Conservation (phyloP, 2,113 vertebrate species). For the Indicator indicator region DNA sequence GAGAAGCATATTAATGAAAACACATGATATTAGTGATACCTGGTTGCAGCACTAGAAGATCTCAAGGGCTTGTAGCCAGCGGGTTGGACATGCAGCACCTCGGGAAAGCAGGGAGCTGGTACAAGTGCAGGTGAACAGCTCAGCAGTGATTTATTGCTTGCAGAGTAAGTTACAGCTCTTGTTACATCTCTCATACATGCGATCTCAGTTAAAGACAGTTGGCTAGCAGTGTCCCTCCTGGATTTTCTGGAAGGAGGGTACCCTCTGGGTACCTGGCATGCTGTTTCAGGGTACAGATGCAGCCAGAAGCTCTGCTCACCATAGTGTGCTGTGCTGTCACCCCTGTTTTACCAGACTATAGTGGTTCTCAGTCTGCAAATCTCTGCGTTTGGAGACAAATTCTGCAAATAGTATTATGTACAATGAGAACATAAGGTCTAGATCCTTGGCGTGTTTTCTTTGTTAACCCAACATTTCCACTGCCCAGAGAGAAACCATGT, state of each 20-base stretch:
- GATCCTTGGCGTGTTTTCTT: not conserved
- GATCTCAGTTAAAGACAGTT: not conserved
- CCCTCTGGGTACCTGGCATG: not conserved
- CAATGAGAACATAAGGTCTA: not conserved
- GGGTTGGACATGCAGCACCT: not conserved
- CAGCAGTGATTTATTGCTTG: not conserved
- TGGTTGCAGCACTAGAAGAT: not conserved
- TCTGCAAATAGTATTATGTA: not conserved
- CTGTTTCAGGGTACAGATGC: not conserved
- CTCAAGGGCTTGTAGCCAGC: not conserved
- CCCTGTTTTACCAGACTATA: not conserved
- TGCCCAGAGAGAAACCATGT: not conserved
- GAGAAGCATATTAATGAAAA: not conserved
- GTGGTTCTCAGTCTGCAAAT: not conserved
- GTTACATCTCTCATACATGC: not conserved
- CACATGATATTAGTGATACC: rapidly evolving
- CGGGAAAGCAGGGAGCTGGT: rapidly evolving
- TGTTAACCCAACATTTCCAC: not conserved
- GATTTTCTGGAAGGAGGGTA: not conserved
- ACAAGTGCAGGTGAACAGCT: not conserved
- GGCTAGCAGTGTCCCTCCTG: not conserved
- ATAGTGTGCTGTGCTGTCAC: not conserved
- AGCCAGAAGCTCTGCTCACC: not conserved
- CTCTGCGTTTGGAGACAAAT: not conserved
- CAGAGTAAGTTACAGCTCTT: not conserved